Percentiles rank a stretch among this genome's conserved stretches.
Conservation (phyloP, 2,113 vertebrate species). For the Fregetta grallaria region DNA sequence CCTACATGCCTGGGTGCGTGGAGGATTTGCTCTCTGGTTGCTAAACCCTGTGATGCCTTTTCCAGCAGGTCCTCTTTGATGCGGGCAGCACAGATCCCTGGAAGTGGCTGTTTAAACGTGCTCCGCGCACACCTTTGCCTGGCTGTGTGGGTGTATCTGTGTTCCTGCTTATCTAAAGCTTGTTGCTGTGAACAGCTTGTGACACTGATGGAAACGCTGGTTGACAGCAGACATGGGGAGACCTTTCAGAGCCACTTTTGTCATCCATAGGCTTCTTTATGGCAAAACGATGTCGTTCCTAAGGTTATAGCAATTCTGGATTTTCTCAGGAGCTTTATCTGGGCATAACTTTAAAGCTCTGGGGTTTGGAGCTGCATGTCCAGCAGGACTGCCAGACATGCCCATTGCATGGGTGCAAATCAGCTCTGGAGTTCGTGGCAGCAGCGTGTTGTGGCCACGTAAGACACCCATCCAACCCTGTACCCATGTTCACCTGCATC, state of each 20-base stretch:
- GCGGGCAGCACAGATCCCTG: background rate
- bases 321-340: background rate
- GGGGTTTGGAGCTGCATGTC: background rate
- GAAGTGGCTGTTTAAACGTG: background rate
- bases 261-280: background rate
- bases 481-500: background rate
- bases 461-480: background rate
- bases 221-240: background rate
- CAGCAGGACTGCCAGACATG: background rate
- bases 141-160: background rate
- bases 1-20: fast-evolving
- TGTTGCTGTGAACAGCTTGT: background rate
- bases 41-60: background rate
- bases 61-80: background rate
- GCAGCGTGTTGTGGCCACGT: background rate
- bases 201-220: background rate
- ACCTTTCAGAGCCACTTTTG: background rate
- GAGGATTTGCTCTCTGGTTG: background rate
- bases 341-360: background rate
- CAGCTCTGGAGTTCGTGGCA: background rate
- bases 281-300: background rate
- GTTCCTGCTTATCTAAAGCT: background rate
- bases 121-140: background rate
- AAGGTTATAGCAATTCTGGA: background rate
- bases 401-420: background rate